A percentile compares a stretch with the other conserved stretches of the same genome.
These are phyloP conservation scores for Drosophila sordidula DNA, from an alignment of 2,888 invertebrate species.

Conservation along the genomic window DNA sequence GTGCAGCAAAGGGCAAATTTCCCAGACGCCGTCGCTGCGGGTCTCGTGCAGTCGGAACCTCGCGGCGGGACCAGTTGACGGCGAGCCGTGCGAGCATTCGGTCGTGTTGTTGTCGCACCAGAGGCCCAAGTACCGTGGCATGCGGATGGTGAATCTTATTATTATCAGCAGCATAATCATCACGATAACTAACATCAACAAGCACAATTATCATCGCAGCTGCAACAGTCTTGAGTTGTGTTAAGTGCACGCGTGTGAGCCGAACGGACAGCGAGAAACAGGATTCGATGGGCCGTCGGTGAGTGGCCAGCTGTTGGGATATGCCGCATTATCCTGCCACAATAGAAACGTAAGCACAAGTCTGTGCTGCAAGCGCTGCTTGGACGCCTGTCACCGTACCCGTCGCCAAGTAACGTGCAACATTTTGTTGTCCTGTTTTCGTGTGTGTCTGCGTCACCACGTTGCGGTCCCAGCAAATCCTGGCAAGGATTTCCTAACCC, in stretches of 20 bases:
- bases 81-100: slow-evolving; percentile 85
- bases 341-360: slow-evolving; percentile 37
- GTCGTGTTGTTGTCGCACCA: slow-evolving; percentile 81
- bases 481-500: slow-evolving; percentile 27
- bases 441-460: slow-evolving; percentile 48
- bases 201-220: slow-evolving; percentile 4
- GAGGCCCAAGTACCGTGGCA: slow-evolving; percentile 9
- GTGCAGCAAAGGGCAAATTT: slow-evolving; percentile 48
- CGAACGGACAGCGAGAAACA: slow-evolving; percentile 3
- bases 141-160: slow-evolving; percentile 18
- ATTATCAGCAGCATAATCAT: slow-evolving; percentile 20
- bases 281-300: slow-evolving; percentile 24
- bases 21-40: slow-evolving; percentile 37
- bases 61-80: slow-evolving; percentile 84
- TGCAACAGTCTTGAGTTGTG: slow-evolving; percentile 18
- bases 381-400: slow-evolving; percentile 8
- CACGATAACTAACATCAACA: slow-evolving; percentile 7
- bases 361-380: not conserved
- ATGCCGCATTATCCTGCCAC: slow-evolving; percentile 59
- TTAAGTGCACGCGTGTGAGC: slow-evolving; percentile 11
- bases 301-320: slow-evolving; percentile 37
- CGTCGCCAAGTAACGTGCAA: slow-evolving; percentile 56
- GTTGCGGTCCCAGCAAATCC: slow-evolving; percentile 49
- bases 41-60: slow-evolving; percentile 70
- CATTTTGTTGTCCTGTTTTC: slow-evolving; percentile 34